Percentiles rank a stretch among this genome's conserved stretches.
phyloP scores from a whole-genome alignment of 2,797 vertebrate genomes.

The Chrosomus eos region DNA sequence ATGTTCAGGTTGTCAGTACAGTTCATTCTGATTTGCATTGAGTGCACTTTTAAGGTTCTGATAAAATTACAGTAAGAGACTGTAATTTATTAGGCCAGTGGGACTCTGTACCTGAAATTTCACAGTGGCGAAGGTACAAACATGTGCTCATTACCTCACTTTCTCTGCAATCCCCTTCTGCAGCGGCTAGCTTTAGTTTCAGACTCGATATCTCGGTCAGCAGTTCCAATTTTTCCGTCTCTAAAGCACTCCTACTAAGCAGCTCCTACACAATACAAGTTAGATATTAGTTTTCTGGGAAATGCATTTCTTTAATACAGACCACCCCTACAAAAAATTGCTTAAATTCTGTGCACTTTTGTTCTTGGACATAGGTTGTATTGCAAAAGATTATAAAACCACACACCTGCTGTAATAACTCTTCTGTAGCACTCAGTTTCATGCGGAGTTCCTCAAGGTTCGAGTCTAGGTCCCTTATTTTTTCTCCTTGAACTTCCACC shows the following conservation, averaged over 20 bases:
- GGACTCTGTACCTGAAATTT: background rate
- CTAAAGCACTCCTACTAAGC: constrained; percentile 85
- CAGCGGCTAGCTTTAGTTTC: constrained; percentile 87
- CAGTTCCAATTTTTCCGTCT: constrained; percentile 95
- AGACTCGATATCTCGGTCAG: constrained; percentile 93
- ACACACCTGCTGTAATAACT: constrained; percentile 92
- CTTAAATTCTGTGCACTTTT: background rate
- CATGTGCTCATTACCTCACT: constrained; percentile 79
- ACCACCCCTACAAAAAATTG: background rate
- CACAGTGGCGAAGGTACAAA: background rate
- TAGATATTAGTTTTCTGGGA: background rate
- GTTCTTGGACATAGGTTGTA: background rate
- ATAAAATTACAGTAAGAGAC: constrained; percentile 1
- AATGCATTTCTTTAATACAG: background rate
- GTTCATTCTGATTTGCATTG: constrained; percentile 3
- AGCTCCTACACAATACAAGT: constrained; percentile 83
- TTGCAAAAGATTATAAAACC: background rate
- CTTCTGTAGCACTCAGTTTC: constrained; percentile 92
- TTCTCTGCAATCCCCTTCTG: constrained; percentile 88
- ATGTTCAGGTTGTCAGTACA: background rate
- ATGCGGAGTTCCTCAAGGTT: constrained; percentile 93
- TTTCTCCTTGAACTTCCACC: constrained; percentile 97
- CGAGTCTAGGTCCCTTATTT: constrained; percentile 93
- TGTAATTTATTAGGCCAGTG: background rate
- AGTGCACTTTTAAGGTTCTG: constrained; percentile 1